Conservation (phyloP, 2,113 vertebrate genomes). For the Leucopternis melanops region DNA sequence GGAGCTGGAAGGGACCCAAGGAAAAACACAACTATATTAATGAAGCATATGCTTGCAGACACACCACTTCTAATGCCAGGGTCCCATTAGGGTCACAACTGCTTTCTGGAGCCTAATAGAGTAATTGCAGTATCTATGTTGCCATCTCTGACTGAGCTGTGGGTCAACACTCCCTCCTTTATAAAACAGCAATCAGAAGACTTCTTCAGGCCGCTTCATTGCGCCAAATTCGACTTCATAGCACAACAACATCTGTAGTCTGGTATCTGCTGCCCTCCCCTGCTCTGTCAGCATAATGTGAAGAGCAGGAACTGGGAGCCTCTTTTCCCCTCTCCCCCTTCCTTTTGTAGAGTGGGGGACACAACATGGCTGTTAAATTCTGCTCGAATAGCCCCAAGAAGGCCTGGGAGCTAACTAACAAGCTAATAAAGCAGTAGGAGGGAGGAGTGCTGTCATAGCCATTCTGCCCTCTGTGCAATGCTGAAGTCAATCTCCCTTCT, state of each 20-base stretch:
- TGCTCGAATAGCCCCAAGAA: neutral
- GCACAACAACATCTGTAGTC: neutral
- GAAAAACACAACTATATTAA: neutral
- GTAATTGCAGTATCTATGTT: neutral
- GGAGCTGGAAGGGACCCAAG: neutral
- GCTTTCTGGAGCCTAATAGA: neutral
- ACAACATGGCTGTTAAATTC: neutral
- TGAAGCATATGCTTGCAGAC: neutral
- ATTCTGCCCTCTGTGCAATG: neutral
- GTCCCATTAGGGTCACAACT: neutral
- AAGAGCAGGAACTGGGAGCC: neutral
- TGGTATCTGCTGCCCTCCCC: neutral
- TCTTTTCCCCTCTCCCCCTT: neutral
- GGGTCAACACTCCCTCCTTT: neutral
- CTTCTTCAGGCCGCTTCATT: neutral
- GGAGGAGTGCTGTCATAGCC: neutral
- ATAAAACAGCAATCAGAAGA: neutral
- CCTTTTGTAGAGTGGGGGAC: neutral
- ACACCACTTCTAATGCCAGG: no score
- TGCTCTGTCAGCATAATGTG: neutral
- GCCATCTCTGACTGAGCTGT: neutral
- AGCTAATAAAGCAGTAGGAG: neutral
- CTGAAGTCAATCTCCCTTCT: neutral
- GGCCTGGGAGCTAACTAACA: neutral
- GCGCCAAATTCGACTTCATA: neutral